A percentile compares a stretch with the other conserved stretches of the same genome.
phyloP scores from a whole-genome alignment of 2,113 vertebrate genomes.

The Ardeotis arabs region DNA sequence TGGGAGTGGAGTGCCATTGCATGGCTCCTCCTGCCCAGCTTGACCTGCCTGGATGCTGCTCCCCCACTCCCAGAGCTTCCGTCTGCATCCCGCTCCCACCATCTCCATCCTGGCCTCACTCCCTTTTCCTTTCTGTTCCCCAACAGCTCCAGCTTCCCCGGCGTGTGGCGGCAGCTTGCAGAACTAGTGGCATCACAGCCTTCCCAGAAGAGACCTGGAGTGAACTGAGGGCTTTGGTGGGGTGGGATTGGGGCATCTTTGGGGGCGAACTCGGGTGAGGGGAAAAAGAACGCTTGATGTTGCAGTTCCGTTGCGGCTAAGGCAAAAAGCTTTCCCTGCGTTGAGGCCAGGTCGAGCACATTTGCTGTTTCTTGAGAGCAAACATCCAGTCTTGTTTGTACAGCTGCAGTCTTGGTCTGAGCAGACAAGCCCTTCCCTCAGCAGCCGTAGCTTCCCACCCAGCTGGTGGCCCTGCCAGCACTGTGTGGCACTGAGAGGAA shows the following conservation, averaged over 20 bases:
- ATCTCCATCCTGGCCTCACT: not conserved
- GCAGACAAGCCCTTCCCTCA: not conserved
- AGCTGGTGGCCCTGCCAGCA: not conserved
- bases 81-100: not conserved
- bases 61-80: not conserved
- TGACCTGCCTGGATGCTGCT: not conserved
- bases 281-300: not conserved
- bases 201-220: not conserved
- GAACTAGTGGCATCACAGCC: not conserved
- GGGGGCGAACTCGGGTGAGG: not conserved
- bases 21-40: not conserved
- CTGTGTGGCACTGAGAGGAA: not conserved
- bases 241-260: not conserved
- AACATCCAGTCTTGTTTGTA: not conserved
- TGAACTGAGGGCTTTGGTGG: not conserved
- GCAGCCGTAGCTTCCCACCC: not conserved
- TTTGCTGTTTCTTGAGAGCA: not conserved
- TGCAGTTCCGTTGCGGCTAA: not conserved
- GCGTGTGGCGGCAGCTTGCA: not conserved
- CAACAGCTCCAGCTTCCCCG: not conserved
- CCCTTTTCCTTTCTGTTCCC: not conserved
- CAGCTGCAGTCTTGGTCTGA: not conserved
- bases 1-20: not conserved
- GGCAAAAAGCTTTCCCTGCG: not conserved
- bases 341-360: not conserved